Conservation (phyloP, 2,113 vertebrate species). For the Gymnocephalus cernua region DNA sequence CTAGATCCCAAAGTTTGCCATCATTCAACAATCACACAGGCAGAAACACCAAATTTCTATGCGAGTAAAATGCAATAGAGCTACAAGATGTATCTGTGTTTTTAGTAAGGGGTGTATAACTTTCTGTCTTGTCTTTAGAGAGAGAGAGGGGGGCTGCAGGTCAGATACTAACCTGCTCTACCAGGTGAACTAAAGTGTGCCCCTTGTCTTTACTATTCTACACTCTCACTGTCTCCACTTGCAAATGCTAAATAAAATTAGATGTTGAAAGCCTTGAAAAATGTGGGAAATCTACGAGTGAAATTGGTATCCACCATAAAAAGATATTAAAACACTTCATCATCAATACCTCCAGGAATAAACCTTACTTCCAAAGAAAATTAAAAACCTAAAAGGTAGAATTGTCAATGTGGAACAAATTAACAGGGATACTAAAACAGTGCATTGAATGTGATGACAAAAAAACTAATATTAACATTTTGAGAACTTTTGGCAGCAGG, state of each 20-base stretch:
- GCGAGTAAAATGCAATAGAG: neutral
- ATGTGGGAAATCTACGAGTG: neutral
- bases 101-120: too few species aligned
- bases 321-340: neutral
- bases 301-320: neutral
- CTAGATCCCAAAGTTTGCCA: neutral
- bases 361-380: neutral
- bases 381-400: neutral
- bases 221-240: neutral
- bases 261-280: neutral
- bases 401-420: neutral
- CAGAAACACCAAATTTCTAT: neutral
- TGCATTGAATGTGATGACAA: too few species aligned
- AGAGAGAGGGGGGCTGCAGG: too few species aligned
- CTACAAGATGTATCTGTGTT: too few species aligned
- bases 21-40: neutral
- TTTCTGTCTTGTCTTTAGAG: too few species aligned
- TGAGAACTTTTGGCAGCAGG: too few species aligned
- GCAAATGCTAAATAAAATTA: neutral
- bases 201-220: neutral
- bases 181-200: too few species aligned
- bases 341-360: neutral
- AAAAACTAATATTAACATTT: neutral
- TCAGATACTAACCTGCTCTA: too few species aligned
- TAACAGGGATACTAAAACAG: too few species aligned